phyloP scores from a whole-genome alignment of 2,888 invertebrate genomes.

The Microplitis manilae region DNA sequence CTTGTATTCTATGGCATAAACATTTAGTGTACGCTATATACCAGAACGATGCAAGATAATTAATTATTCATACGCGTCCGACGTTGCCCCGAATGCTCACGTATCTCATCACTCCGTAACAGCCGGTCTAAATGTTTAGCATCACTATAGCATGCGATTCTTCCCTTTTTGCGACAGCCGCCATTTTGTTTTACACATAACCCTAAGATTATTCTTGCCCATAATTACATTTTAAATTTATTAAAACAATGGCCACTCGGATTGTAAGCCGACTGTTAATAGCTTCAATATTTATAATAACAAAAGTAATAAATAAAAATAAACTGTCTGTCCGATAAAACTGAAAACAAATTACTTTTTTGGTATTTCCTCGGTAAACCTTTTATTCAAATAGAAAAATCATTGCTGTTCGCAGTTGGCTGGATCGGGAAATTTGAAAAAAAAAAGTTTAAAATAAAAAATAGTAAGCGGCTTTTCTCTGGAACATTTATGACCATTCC shows the following conservation, averaged over 20 bases:
- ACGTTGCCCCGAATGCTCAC: constrained; percentile 54
- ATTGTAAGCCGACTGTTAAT: too few species aligned
- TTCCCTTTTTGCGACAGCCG: too few species aligned
- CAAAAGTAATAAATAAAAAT: too few species aligned
- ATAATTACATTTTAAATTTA: too few species aligned
- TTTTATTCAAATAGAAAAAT: constrained; percentile 14
- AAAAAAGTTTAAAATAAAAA: constrained; percentile 1
- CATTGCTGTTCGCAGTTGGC: background rate
- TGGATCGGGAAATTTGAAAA: background rate
- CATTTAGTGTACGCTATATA: constrained; percentile 33
- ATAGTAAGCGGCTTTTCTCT: constrained; percentile 14
- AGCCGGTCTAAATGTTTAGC: constrained; percentile 60
- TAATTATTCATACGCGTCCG: constrained; percentile 68
- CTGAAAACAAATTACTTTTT: background rate
- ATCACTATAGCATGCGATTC: constrained; percentile 55
- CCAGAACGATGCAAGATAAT: constrained; percentile 55
- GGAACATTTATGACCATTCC: constrained; percentile 11
- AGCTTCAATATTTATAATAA: too few species aligned
- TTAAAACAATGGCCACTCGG: too few species aligned
- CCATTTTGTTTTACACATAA: too few species aligned
- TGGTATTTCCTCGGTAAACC: background rate
- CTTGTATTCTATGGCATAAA: background rate
- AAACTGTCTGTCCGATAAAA: background rate
- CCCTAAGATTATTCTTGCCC: too few species aligned
- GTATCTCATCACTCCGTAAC: constrained; percentile 58